Percentiles rank a stretch among this genome's conserved stretches.
Evolutionary conservation across 2,888 invertebrate genomes (phyloP).

Genomic region (Drosophila heteroneura): DNA sequence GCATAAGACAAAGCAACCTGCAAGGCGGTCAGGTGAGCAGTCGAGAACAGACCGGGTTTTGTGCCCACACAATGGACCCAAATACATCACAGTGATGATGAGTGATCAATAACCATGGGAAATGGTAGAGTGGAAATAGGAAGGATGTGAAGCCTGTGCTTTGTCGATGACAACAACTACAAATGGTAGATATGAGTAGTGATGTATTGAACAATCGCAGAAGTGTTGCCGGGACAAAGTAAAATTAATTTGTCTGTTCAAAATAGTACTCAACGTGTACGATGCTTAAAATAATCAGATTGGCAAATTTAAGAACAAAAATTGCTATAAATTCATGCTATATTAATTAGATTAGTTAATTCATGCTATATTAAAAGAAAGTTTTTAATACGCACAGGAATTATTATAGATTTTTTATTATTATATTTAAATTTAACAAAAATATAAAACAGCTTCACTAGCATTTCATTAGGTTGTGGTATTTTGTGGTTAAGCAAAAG

Average conservation of each 20-base stretch:
- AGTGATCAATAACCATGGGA: slow-evolving; percentile 68
- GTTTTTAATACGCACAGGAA: not conserved
- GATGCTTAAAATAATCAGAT: not conserved
- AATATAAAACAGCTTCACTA: not conserved
- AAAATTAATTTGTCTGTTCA: not conserved
- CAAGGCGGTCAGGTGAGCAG: slow-evolving; percentile 50
- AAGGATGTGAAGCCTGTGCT: not conserved
- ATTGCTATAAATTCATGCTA: not conserved
- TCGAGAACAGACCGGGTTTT: slow-evolving; percentile 41
- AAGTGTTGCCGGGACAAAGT: slow-evolving; percentile 13
- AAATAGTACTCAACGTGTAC: not conserved
- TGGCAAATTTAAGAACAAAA: not conserved
- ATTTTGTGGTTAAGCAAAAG: not conserved
- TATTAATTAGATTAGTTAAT: not conserved
- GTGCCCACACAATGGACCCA: slow-evolving; percentile 67
- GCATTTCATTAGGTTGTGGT: not conserved
- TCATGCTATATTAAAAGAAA: not conserved
- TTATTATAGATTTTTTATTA: not conserved
- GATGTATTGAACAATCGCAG: slow-evolving; percentile 37
- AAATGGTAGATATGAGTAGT: slow-evolving; percentile 43
- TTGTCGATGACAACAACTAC: slow-evolving; percentile 17
- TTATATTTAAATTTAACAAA: not conserved
- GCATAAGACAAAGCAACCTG: slow-evolving; percentile 59
- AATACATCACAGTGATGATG: slow-evolving; percentile 75
- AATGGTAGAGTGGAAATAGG: not conserved